Evolutionary conservation across 2,888 invertebrate genomes (phyloP), one percentile per base, ranked within the genome.

Genomic region (Vesta saturnalis): DNA sequence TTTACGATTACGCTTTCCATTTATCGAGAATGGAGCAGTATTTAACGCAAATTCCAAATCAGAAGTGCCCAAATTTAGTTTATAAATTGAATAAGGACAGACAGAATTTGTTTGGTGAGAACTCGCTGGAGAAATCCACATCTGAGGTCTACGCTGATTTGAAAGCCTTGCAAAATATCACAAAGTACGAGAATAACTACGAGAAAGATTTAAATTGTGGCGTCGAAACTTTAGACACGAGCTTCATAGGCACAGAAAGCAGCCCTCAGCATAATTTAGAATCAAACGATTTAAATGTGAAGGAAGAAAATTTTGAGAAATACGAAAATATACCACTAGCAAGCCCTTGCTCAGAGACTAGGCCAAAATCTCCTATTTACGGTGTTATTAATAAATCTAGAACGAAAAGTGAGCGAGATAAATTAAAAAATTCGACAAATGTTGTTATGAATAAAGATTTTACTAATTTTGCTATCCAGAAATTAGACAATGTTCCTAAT

Each of bases 1-100:
- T 93, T 1, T 91, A 93, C 74, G 89, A 91, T 74, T 90, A 91
- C 72, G 90, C 90, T 1, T 90, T 89, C 74, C 92, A 92, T 78
- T 85, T 92, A 82, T 90, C 91, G 0, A 85, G 89, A 60, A 84
- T 91, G 69, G 91, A 91, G 64, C 90, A 90, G 72, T 90, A 89
- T 77, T 78, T 91, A 72, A 80, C 73, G 14, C 83, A 83, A 56
- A 81, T 83, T 71, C 82, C 85, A 0, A 78, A 83, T 1, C 86
- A 86, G 74, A 87, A 86, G 82, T 78, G 75, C 72, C 79, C 81
- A 0, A 79, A 79, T 59, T 72, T 82, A 58, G 77, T 81, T 74
- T 81, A 79, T 60, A 82, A 81, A 64, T 72, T 82, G 63, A 77
- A 79, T 15, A 80, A 80, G 47, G 82, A 82, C 15, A 78, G 79